Evolutionary conservation across 2,797 vertebrate species (phyloP).

Genomic region (Neosalanx taihuensis): DNA sequence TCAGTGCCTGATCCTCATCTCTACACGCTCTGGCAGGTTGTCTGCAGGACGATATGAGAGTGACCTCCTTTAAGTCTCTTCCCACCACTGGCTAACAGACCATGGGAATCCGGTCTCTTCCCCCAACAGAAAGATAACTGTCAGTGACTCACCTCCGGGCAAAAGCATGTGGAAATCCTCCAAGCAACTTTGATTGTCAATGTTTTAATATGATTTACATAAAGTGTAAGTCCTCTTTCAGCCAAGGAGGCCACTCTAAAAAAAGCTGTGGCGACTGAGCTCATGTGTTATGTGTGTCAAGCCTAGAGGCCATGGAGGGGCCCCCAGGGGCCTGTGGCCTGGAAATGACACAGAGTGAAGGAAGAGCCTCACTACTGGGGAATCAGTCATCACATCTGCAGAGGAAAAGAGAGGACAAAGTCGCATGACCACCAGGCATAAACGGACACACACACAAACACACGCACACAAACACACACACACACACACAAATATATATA

Average conservation of each 20-base stretch:
- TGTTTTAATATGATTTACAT: slow-evolving; percentile 83
- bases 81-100: not conserved
- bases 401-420: slow-evolving; percentile 68
- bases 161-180: slow-evolving; percentile 61
- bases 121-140: slow-evolving; percentile 62
- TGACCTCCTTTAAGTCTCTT: slow-evolving; percentile 50
- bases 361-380: slow-evolving; percentile 67
- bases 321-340: slow-evolving; percentile 72
- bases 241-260: slow-evolving; percentile 66
- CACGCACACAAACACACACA: slow-evolving; percentile 22
- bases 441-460: slow-evolving; percentile 30
- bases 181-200: slow-evolving; percentile 61
- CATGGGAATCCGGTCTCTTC: slow-evolving; percentile 12
- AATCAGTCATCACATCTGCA: slow-evolving; percentile 73
- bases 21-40: slow-evolving; percentile 35
- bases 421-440: slow-evolving; percentile 55
- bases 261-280: slow-evolving; percentile 73
- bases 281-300: slow-evolving; percentile 75
- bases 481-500: slow-evolving; percentile 4
- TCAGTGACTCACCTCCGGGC: slow-evolving; percentile 65
- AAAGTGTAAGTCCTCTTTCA: slow-evolving; percentile 66
- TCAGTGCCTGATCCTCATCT: not conserved
- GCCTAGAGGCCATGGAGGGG: slow-evolving; percentile 55
- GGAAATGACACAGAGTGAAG: slow-evolving; percentile 80
- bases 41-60: not conserved